A percentile compares a stretch with the other conserved stretches of the same genome.
These are phyloP conservation scores for Isurus oxyrinchus DNA, from an alignment of 2,113 vertebrate genomes.

Conservation along the genomic window DNA sequence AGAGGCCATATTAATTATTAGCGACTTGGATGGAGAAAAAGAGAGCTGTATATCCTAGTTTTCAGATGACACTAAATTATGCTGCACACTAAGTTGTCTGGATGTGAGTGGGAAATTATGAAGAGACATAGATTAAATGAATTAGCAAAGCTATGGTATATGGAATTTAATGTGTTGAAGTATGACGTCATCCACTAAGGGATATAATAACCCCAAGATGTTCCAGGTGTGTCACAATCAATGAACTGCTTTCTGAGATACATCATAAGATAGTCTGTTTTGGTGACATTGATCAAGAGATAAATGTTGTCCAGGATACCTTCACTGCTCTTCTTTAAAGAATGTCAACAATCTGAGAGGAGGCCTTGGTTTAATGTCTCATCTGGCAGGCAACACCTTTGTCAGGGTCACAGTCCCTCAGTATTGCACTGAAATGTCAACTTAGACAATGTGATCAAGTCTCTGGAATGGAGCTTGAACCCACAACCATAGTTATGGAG, in stretches of 20 bases:
- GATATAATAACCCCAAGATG: background rate
- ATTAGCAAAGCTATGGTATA: background rate
- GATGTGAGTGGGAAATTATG: background rate
- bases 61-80: background rate
- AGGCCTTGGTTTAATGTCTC: background rate
- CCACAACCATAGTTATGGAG: background rate
- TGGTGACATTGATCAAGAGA: background rate
- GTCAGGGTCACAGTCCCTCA: background rate
- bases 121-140: background rate
- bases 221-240: background rate
- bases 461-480: background rate
- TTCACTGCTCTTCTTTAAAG: background rate
- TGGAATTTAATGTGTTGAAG: background rate
- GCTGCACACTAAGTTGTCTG: background rate
- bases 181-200: background rate
- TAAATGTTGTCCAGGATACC: background rate
- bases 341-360: background rate
- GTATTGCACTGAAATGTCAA: background rate
- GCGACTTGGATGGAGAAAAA: background rate
- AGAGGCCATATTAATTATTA: background rate
- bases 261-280: background rate
- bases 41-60: background rate
- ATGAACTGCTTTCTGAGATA: background rate
- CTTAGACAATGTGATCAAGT: background rate
- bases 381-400: background rate